Conservation (phyloP, 2,797 vertebrate species). For the Eulemur rubriventer region DNA sequence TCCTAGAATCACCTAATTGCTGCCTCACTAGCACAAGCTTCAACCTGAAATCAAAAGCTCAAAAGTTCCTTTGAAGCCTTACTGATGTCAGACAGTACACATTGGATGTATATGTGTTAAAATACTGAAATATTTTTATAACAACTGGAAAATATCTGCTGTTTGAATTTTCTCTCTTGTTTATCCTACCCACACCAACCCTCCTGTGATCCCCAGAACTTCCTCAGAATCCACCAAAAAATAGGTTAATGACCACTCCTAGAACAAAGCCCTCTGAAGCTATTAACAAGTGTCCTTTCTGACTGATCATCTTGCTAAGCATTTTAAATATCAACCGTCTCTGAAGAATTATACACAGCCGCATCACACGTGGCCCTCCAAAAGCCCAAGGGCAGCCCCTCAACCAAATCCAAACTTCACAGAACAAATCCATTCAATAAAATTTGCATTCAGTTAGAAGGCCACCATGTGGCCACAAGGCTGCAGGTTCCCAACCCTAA, state of each 20-base stretch:
- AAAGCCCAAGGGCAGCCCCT: neutral
- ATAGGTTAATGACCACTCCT: neutral
- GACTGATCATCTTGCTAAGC: neutral
- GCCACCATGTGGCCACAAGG: neutral
- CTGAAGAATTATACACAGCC: neutral
- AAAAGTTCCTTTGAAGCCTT: neutral
- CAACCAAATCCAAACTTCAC: neutral
- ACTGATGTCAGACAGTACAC: neutral
- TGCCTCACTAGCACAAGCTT: neutral
- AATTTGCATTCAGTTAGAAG: neutral
- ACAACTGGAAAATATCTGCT: neutral
- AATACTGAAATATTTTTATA: neutral
- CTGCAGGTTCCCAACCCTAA: neutral
- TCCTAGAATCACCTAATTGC: neutral
- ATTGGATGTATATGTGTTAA: neutral
- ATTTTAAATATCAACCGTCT: neutral
- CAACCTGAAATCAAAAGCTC: slow-evolving; percentile 12
- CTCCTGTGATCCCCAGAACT: neutral
- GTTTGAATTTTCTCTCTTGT: neutral
- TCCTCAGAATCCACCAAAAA: neutral
- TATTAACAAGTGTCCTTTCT: neutral
- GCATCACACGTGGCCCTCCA: neutral
- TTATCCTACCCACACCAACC: neutral
- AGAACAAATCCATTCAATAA: no score
- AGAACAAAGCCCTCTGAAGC: neutral